Conservation (phyloP, 2,797 vertebrate genomes). For the Anguilla obscura region DNA sequence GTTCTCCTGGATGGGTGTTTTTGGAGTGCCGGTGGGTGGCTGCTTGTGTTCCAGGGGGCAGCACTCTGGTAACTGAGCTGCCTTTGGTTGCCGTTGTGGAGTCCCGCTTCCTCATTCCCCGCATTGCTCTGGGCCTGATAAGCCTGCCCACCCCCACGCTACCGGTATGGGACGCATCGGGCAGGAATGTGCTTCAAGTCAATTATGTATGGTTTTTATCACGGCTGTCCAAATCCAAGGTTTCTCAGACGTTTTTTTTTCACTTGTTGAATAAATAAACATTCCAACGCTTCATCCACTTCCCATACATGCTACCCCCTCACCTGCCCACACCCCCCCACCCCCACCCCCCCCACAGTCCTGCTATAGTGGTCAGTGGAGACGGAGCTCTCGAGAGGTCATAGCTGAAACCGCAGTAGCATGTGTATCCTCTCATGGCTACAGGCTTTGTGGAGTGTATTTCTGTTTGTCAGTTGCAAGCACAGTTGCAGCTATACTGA, state of each 20-base stretch:
- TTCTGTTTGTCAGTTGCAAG: conserved; percentile 22
- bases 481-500: neutral
- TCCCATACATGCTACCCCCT: neutral
- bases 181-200: conserved; percentile 35
- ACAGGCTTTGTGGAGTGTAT: neutral
- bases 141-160: conserved; percentile 66
- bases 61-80: conserved; percentile 11
- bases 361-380: conserved; percentile 52
- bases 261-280: conserved; percentile 52
- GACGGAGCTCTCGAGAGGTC: neutral
- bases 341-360: conserved; percentile 23
- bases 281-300: neutral
- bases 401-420: neutral
- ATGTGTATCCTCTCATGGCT: neutral
- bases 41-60: neutral
- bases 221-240: conserved; percentile 35
- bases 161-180: neutral
- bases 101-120: conserved; percentile 66
- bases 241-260: conserved; percentile 42
- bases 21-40: neutral
- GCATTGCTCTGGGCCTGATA: conserved; percentile 65
- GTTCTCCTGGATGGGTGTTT: neutral
- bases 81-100: conserved; percentile 63
- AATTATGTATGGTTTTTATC: conserved; percentile 28
- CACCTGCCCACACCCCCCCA: neutral